Conservation (phyloP, 2,797 vertebrate genomes). For the Sebastolobus alascanus region DNA sequence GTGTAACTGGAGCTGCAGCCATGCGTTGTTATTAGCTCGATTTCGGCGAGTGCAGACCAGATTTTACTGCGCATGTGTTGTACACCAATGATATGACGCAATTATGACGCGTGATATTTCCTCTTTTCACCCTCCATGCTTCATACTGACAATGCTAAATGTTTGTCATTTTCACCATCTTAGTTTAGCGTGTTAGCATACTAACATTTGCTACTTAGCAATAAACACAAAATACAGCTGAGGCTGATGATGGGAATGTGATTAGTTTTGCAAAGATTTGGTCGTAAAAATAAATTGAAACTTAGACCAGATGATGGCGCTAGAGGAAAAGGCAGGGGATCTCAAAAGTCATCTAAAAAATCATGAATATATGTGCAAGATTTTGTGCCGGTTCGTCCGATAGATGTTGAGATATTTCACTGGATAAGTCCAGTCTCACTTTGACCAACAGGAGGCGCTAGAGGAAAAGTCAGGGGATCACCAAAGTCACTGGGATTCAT, state of each 20-base stretch:
- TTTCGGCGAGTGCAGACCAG: too few relatives aligned
- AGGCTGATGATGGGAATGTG: neutral
- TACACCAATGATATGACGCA: too few relatives aligned
- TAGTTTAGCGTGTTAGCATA: rapidly evolving
- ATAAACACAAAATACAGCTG: neutral
- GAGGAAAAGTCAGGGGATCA: neutral
- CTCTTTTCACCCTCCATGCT: too few relatives aligned
- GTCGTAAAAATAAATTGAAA: neutral
- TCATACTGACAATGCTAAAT: too few relatives aligned
- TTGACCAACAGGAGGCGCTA: neutral
- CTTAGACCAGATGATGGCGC: neutral
- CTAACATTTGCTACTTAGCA: too few relatives aligned
- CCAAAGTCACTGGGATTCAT: neutral
- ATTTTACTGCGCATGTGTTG: too few relatives aligned
- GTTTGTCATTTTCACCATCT: too few relatives aligned
- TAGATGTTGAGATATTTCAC: neutral
- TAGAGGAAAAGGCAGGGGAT: neutral
- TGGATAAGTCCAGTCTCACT: neutral
- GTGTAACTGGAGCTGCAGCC: too few relatives aligned
- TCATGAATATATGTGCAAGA: too few relatives aligned
- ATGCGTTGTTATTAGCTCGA: too few relatives aligned
- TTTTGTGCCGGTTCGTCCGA: neutral
- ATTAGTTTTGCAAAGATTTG: neutral
- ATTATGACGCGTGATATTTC: too few relatives aligned
- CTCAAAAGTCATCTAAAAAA: neutral